A percentile compares a stretch with the other conserved stretches of the same genome.
phyloP scores from a whole-genome alignment of 2,113 vertebrate species.

The Cryptotis parvus region DNA sequence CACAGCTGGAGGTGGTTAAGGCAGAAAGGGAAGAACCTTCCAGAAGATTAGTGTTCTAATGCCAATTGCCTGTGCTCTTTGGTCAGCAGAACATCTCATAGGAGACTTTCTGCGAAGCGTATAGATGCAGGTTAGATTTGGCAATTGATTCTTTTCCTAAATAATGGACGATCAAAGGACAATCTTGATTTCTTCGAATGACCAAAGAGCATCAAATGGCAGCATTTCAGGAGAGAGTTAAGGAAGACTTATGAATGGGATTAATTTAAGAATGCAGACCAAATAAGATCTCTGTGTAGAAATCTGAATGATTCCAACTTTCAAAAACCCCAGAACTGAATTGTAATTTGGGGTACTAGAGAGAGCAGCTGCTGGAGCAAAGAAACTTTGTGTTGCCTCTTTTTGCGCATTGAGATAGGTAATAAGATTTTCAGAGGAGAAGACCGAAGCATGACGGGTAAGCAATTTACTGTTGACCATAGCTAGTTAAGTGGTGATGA shows the following conservation, averaged over 20 bases:
- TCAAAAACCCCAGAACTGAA: no score
- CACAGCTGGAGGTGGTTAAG: no score
- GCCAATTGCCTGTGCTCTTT: not conserved
- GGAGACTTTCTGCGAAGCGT: not conserved
- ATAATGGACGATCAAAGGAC: no score
- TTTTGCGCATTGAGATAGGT: not conserved
- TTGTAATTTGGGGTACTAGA: not conserved
- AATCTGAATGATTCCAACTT: not conserved
- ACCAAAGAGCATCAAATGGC: not conserved
- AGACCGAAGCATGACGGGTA: not conserved
- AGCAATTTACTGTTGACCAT: not conserved
- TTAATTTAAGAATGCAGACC: not conserved
- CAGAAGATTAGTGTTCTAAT: not conserved
- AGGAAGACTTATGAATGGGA: not conserved
- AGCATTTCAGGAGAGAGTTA: constrained; percentile 31
- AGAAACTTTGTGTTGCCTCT: not conserved
- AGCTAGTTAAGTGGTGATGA: not conserved
- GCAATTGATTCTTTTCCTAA: not conserved
- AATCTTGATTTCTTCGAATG: constrained; percentile 23
- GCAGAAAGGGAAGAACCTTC: not conserved
- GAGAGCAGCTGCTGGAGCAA: not conserved
- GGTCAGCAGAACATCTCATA: constrained; percentile 8
- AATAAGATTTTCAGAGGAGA: not conserved
- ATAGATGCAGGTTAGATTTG: not conserved
- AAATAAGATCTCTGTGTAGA: not conserved